These are phyloP conservation scores for Scolanthus callimorphus DNA, from an alignment of 92 coral and sea anemone species.

Conservation along the genomic window DNA sequence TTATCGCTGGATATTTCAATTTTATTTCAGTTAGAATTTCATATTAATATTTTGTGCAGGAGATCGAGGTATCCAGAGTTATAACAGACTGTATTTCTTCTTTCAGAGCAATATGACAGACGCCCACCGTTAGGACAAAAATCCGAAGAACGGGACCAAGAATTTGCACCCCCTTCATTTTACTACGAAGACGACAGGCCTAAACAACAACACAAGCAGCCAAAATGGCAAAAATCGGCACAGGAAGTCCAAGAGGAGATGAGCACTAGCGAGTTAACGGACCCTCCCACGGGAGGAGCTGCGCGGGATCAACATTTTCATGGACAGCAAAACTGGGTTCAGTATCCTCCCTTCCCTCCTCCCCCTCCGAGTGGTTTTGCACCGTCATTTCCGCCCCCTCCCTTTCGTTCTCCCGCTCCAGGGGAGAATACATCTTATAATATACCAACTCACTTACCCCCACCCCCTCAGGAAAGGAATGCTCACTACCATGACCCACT, in stretches of 20 bases:
- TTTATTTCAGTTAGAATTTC: no score
- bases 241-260: background rate
- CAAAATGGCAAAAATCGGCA: background rate
- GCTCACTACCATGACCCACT: conserved; percentile 16
- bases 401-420: background rate
- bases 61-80: no score
- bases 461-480: conserved; percentile 22
- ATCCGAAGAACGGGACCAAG: conserved; percentile 61
- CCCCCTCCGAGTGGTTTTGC: conserved; percentile 52
- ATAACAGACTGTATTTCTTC: background rate
- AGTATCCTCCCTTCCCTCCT: conserved; percentile 40
- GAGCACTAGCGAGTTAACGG: no score
- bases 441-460: conserved; percentile 24
- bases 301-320: background rate
- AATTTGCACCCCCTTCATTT: conserved; percentile 92
- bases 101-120: conserved; percentile 46
- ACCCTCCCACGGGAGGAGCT: background rate
- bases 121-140: conserved; percentile 26
- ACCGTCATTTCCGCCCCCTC: conserved; percentile 7
- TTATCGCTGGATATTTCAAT: no score
- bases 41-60: no score
- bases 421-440: background rate
- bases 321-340: background rate
- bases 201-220: background rate
- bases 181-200: conserved; percentile 46